Evolutionary conservation across 2,113 vertebrate species (phyloP).

Genomic region (Neotragus moschatus): DNA sequence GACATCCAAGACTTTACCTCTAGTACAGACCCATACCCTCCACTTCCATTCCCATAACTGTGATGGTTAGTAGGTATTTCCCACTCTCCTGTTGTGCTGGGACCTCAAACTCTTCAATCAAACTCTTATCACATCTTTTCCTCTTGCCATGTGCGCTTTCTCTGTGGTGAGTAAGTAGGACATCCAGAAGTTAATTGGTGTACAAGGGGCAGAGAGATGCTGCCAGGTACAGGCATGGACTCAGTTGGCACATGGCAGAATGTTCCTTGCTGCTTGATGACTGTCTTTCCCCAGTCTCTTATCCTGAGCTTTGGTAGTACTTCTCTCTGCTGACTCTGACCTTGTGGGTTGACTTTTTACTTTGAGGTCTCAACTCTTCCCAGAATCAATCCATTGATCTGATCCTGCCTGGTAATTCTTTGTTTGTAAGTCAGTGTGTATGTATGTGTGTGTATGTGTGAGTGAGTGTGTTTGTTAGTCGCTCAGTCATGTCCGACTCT

Average conservation of each 20-base stretch:
- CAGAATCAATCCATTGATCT: background rate
- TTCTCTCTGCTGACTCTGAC: background rate
- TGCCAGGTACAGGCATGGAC: background rate
- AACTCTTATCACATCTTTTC: background rate
- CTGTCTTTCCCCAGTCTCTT: background rate
- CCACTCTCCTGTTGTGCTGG: background rate
- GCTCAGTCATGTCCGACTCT: fast-evolving
- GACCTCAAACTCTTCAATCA: background rate
- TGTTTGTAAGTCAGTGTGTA: background rate
- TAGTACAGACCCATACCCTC: background rate
- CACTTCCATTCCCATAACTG: background rate
- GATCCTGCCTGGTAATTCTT: background rate
- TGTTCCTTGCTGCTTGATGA: background rate
- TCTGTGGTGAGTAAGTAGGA: background rate
- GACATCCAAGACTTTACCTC: background rate
- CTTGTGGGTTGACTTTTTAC: background rate
- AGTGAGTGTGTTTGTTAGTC: background rate
- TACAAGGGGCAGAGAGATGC: background rate
- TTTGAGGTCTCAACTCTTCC: background rate
- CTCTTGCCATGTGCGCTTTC: background rate
- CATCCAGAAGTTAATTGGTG: background rate
- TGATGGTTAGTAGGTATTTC: background rate
- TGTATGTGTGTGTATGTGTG: background rate
- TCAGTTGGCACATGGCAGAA: background rate
- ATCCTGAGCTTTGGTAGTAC: background rate